phyloP scores from a whole-genome alignment of 2,113 vertebrate genomes.

The Tragelaphus buxtoni region DNA sequence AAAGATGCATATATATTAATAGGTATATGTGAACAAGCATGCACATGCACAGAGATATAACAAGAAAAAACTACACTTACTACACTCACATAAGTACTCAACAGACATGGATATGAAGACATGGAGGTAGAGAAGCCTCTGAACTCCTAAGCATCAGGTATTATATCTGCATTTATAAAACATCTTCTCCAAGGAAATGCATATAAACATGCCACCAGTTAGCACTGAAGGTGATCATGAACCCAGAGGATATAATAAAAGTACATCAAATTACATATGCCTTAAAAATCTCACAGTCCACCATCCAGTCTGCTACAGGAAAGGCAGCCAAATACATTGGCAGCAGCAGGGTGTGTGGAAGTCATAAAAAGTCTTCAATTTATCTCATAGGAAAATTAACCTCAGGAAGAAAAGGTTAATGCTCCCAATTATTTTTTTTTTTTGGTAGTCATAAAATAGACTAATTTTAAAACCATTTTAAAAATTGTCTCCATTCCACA shows the following conservation, averaged over 20 bases:
- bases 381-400: neutral
- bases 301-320: slow-evolving; percentile 9
- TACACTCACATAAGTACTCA: neutral
- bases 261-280: neutral
- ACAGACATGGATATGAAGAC: neutral
- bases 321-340: neutral
- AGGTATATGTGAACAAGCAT: neutral
- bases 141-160: neutral
- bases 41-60: neutral
- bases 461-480: neutral
- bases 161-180: slow-evolving; percentile 23
- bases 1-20: neutral
- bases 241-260: slow-evolving; percentile 45
- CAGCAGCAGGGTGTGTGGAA: neutral
- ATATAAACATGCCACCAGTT: neutral
- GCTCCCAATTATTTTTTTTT: neutral
- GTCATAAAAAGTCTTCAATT: neutral
- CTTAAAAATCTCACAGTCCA: neutral
- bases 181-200: neutral
- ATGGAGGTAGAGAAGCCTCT: neutral
- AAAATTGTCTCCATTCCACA: neutral
- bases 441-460: neutral
- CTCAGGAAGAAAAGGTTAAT: neutral
- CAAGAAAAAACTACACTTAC: neutral
- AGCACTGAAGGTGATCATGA: neutral